These are phyloP conservation scores for Gymnocephalus cernua DNA, from an alignment of 2,113 vertebrate genomes.

Conservation along the genomic window DNA sequence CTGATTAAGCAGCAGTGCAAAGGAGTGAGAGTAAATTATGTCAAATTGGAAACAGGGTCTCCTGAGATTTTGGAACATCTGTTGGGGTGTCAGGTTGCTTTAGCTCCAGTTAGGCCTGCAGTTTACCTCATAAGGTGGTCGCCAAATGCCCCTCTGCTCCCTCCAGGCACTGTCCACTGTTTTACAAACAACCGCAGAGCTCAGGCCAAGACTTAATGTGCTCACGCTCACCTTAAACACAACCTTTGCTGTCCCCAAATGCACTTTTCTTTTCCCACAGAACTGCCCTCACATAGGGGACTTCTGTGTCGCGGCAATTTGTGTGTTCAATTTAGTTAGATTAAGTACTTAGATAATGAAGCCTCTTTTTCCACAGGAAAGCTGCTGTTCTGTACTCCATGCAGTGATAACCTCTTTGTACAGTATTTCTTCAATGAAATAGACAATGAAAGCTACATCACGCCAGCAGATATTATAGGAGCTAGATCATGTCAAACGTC, in stretches of 20 bases:
- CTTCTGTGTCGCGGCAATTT: conserved; percentile 50
- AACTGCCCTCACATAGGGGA: conserved; percentile 7
- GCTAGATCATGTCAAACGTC: conserved; percentile 44
- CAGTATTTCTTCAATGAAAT: conserved; percentile 36
- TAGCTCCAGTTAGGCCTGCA: conserved; percentile 77
- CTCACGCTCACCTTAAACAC: conserved; percentile 58
- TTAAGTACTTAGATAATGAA: conserved; percentile 45
- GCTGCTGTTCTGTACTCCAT: conserved; percentile 18
- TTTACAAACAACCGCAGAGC: conserved; percentile 67
- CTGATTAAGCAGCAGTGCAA: conserved; percentile 51
- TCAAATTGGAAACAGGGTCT: conserved; percentile 79
- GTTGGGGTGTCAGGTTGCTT: conserved; percentile 80
- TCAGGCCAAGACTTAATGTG: conserved; percentile 72
- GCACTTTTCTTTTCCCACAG: conserved; percentile 51
- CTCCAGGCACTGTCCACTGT: conserved; percentile 61
- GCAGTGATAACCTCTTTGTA: conserved; percentile 17
- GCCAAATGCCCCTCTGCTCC: conserved; percentile 60
- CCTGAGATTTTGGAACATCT: conserved; percentile 78
- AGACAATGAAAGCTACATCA: conserved; percentile 40
- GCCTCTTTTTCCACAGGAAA: conserved; percentile 58
- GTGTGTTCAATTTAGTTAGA: conserved; percentile 50
- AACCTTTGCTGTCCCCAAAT: conserved; percentile 55
- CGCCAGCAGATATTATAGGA: conserved; percentile 42
- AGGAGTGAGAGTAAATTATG: conserved; percentile 71
- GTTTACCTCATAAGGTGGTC: conserved; percentile 81